These are phyloP conservation scores for Eidolon dupreanum DNA, from an alignment of 2,797 vertebrate species.

Conservation along the genomic window DNA sequence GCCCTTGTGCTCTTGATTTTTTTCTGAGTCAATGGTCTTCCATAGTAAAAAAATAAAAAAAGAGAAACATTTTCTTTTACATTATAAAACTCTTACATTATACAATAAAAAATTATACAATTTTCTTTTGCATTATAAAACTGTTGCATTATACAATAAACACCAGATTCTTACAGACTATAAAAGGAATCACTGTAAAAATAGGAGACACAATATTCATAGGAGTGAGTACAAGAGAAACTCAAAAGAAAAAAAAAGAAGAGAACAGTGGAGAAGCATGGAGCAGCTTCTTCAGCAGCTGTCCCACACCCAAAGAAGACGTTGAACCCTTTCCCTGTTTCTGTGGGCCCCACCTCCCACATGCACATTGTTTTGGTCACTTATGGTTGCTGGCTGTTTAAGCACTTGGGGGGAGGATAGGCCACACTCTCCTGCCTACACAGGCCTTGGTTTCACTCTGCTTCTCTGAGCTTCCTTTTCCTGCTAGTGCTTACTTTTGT, in stretches of 20 bases:
- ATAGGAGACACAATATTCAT: not conserved
- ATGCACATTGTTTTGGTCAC: not conserved
- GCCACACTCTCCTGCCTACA: fast-evolving
- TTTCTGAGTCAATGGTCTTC: not conserved
- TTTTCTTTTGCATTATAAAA: not conserved
- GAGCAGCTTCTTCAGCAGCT: not conserved
- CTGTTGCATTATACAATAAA: not conserved
- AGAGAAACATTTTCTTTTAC: not conserved
- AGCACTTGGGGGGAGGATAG: fast-evolving
- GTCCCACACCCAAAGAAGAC: not conserved
- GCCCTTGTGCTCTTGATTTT: not conserved
- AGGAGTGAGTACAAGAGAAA: not conserved
- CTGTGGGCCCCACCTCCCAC: not conserved
- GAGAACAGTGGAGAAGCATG: fast-evolving
- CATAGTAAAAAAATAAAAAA: not conserved
- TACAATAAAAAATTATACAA: not conserved
- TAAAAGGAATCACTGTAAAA: not conserved
- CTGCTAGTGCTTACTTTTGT: not conserved
- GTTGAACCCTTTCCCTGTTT: not conserved
- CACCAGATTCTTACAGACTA: not conserved
- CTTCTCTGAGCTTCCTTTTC: not conserved
- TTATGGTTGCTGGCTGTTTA: not conserved
- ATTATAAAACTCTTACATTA: not conserved
- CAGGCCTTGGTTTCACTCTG: not conserved
- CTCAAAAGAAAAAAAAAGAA: not conserved